These are phyloP conservation scores for Shinisaurus crocodilurus DNA, from an alignment of 2,113 vertebrate genomes.

Conservation along the genomic window DNA sequence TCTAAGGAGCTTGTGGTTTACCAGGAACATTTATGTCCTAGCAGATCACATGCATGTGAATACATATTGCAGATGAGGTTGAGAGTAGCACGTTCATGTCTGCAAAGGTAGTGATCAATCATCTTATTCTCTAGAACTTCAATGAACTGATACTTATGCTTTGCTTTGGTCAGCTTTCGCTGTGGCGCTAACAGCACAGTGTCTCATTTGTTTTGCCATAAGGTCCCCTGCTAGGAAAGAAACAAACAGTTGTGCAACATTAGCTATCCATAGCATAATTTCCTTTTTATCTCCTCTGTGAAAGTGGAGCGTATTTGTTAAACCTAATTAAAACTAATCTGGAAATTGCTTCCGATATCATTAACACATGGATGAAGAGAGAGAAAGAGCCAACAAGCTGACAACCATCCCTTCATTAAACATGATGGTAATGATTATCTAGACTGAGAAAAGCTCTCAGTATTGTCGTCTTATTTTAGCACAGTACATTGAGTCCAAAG, in stretches of 20 bases:
- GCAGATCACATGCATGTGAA: background rate
- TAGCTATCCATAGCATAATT: conserved; percentile 18
- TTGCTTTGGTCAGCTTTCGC: background rate
- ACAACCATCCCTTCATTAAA: conserved; percentile 14
- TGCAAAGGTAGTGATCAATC: too few species aligned
- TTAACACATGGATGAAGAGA: conserved; percentile 11
- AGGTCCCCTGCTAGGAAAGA: background rate
- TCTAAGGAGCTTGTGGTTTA: background rate
- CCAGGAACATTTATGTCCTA: background rate
- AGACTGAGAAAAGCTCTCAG: background rate
- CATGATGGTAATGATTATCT: conserved; percentile 19
- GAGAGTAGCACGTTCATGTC: background rate
- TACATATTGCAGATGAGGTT: background rate
- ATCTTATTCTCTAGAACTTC: background rate
- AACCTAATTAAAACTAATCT: conserved; percentile 40
- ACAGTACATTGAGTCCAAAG: conserved; percentile 21
- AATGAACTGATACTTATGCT: background rate
- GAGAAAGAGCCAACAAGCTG: conserved; percentile 14
- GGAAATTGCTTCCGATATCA: conserved; percentile 24
- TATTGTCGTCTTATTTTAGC: conserved; percentile 13
- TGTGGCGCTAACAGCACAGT: background rate
- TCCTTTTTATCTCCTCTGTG: conserved; percentile 2
- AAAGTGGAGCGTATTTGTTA: conserved; percentile 25
- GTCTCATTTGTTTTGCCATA: background rate
- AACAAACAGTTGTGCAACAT: background rate